Conservation (phyloP, 2,888 invertebrate species). For the Malthinus flaveolus region DNA sequence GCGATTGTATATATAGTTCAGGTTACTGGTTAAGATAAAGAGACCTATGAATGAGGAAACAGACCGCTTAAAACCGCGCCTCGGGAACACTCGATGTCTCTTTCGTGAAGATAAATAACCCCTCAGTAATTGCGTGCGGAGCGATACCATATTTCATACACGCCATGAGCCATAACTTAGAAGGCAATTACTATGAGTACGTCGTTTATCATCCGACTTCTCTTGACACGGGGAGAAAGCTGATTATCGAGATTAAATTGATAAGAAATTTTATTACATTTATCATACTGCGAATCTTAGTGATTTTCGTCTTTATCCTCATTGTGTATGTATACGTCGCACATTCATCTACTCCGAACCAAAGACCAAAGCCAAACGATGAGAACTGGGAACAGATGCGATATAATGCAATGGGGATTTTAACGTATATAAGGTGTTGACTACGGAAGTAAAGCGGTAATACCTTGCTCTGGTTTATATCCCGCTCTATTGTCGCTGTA, state of each 20-base stretch:
- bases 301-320: constrained; percentile 21
- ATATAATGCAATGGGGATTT: constrained; percentile 38
- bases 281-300: constrained; percentile 38
- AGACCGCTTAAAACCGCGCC: constrained; percentile 43
- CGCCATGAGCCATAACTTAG: constrained; percentile 63
- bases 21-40: constrained; percentile 43
- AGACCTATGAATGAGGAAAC: constrained; percentile 49
- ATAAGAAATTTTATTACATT: constrained; percentile 47
- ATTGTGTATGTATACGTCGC: constrained; percentile 1
- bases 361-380: constrained; percentile 1
- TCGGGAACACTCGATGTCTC: constrained; percentile 40
- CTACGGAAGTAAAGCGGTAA: constrained; percentile 46
- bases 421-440: constrained; percentile 46
- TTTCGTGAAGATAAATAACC: constrained; percentile 58
- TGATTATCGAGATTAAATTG: constrained; percentile 53
- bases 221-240: constrained; percentile 46
- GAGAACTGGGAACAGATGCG: constrained; percentile 27
- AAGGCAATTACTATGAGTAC: constrained; percentile 64
- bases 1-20: constrained; percentile 24
- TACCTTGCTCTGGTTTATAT: constrained; percentile 49
- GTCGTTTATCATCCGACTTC: constrained; percentile 59
- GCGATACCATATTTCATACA: constrained; percentile 63
- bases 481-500: constrained; percentile 49
- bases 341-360: neutral
- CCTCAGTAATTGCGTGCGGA: constrained; percentile 62